These are phyloP conservation scores for Poeciliopsis retropinna DNA, from an alignment of 2,113 vertebrate genomes.

Conservation along the genomic window DNA sequence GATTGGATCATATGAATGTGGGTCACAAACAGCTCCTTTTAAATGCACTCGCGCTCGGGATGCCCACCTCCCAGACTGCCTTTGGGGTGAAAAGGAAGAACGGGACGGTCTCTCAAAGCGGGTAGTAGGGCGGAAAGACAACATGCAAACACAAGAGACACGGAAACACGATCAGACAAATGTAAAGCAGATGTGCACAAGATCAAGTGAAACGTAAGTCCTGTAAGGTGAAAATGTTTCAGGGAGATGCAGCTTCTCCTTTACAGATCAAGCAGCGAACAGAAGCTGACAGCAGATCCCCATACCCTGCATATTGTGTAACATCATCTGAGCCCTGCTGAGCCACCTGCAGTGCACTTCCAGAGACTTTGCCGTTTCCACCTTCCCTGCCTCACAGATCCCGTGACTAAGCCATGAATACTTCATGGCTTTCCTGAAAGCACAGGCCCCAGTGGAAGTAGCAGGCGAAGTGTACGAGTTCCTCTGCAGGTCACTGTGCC, in stretches of 20 bases:
- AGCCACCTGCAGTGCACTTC: conserved; percentile 39
- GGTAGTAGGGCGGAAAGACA: conserved; percentile 51
- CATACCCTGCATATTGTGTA: conserved; percentile 37
- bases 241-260: conserved; percentile 2
- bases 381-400: conserved; percentile 34
- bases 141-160: conserved; percentile 39
- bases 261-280: conserved; percentile 22
- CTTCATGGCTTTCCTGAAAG: conserved; percentile 72
- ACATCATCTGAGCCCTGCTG: conserved; percentile 33
- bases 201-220: conserved; percentile 11
- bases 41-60: conserved; percentile 24
- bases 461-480: conserved; percentile 65
- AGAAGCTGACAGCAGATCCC: conserved; percentile 16
- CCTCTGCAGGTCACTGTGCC: conserved; percentile 74
- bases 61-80: conserved; percentile 62
- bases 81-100: conserved; percentile 65
- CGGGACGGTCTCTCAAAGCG: conserved; percentile 56
- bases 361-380: conserved; percentile 17
- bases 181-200: conserved; percentile 10
- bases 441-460: conserved; percentile 63
- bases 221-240: conserved; percentile 14
- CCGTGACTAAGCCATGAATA: conserved; percentile 69
- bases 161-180: background rate
- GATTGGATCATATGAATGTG: conserved; percentile 64
- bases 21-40: conserved; percentile 59